Percentiles rank a stretch among this genome's conserved stretches.
Conservation (phyloP, 2,888 invertebrate species). For the Lymantria dispar region DNA sequence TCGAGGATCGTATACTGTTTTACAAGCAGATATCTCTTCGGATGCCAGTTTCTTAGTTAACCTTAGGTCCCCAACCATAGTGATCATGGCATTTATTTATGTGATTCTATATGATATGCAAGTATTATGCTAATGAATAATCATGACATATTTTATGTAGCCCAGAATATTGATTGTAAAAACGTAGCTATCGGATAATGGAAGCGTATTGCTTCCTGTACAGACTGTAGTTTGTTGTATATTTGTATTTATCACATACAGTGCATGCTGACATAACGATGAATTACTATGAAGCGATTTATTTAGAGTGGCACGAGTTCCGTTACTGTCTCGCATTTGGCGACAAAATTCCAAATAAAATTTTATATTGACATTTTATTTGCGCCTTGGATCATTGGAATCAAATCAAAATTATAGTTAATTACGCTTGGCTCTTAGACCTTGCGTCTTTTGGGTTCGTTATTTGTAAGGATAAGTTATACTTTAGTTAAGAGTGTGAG, state of each 20-base stretch:
- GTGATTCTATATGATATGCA: constrained; percentile 73
- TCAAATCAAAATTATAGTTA: constrained; percentile 60
- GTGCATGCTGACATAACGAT: constrained; percentile 57
- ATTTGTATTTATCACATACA: constrained; percentile 63
- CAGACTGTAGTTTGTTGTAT: constrained; percentile 64
- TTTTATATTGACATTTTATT: constrained; percentile 17
- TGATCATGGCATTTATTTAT: constrained; percentile 80
- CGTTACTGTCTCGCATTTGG: constrained; percentile 71
- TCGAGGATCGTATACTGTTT: constrained; percentile 39
- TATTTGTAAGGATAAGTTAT: constrained; percentile 65
- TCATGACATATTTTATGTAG: constrained; percentile 76
- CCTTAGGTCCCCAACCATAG: constrained; percentile 75
- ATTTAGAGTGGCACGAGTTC: constrained; percentile 80
- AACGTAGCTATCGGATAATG: constrained; percentile 58
- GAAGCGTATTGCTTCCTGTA: constrained; percentile 57
- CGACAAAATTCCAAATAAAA: constrained; percentile 56
- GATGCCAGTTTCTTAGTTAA: constrained; percentile 81
- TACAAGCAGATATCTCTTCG: constrained; percentile 56
- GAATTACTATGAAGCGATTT: constrained; percentile 63
- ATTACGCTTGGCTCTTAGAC: constrained; percentile 41
- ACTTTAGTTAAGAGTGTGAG: constrained; percentile 38
- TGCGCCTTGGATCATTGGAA: constrained; percentile 43
- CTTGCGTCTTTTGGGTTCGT: constrained; percentile 54
- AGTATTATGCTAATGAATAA: constrained; percentile 71
- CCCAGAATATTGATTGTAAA: constrained; percentile 64